phyloP scores from a whole-genome alignment of 2,888 invertebrate genomes.

The Chesias legatella region DNA sequence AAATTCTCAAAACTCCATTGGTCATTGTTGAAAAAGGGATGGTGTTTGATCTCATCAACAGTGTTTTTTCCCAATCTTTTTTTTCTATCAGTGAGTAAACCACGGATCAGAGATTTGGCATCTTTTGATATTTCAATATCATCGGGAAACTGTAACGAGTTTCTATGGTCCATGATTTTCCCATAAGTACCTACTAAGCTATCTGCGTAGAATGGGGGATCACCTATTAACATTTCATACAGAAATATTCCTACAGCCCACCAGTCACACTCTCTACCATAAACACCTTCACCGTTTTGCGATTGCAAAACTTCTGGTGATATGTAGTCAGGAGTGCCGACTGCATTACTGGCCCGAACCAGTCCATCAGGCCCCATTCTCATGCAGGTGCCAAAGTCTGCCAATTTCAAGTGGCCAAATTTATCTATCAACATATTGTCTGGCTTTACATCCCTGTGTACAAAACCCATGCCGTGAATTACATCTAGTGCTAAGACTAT shows the following conservation, averaged over 20 bases:
- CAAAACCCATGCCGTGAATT: conserved; percentile 99
- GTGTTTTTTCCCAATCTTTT: conserved; percentile 94
- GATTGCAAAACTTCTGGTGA: conserved; percentile 99
- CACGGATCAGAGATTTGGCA: conserved; percentile 93
- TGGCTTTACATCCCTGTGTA: conserved; percentile 98
- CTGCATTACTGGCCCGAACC: conserved; percentile 97
- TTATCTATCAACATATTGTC: conserved; percentile 99
- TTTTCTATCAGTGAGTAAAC: conserved; percentile 95
- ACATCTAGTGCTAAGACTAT: conserved; percentile 98
- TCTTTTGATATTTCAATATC: conserved; percentile 95
- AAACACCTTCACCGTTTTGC: conserved; percentile 96
- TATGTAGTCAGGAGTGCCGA: conserved; percentile 99
- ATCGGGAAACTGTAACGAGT: conserved; percentile 96
- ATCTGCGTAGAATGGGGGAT: conserved; percentile 99
- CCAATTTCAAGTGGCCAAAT: conserved; percentile 96
- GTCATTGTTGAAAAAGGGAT: conserved; percentile 97
- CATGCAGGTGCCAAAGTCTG: conserved; percentile 99
- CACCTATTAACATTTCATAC: conserved; percentile 99
- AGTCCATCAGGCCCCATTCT: conserved; percentile 97
- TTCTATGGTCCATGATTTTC: conserved; percentile 99
- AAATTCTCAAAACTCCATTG: conserved; percentile 99
- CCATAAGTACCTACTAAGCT: conserved; percentile 98
- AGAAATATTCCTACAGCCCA: conserved; percentile 99
- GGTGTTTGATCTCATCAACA: conserved; percentile 95
- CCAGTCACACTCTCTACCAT: conserved; percentile 99